Evolutionary conservation across 2,797 vertebrate genomes (phyloP).

Genomic region (Rhynchonycteris naso): DNA sequence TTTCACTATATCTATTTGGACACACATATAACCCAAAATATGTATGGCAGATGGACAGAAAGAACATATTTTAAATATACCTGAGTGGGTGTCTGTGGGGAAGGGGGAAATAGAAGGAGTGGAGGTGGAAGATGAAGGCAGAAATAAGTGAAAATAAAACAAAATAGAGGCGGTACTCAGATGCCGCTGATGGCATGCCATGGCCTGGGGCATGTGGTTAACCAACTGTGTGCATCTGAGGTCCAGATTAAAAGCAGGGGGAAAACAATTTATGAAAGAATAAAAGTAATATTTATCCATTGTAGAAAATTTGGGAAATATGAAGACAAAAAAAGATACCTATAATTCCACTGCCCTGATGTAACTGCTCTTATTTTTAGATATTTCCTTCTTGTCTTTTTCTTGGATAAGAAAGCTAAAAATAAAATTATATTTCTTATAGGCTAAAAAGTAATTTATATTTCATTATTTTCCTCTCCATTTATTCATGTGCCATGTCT

Average conservation of each 20-base stretch:
- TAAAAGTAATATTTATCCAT: neutral
- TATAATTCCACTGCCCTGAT: neutral
- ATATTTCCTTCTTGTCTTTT: neutral
- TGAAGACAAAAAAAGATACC: neutral
- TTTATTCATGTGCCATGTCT: neutral
- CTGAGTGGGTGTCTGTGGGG: slow-evolving; percentile 64
- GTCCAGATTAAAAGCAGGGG: neutral
- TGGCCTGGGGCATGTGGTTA: neutral
- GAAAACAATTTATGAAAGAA: neutral
- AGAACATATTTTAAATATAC: slow-evolving; percentile 76
- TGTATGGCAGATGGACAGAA: slow-evolving; percentile 72
- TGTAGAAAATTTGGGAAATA: neutral
- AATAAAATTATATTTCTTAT: too few relatives aligned
- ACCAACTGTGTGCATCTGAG: neutral
- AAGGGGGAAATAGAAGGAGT: neutral
- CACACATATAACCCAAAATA: slow-evolving; percentile 62
- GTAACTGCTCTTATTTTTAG: neutral
- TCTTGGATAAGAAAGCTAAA: too few relatives aligned
- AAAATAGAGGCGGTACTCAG: neutral
- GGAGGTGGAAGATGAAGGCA: neutral
- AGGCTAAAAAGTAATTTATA: too few relatives aligned
- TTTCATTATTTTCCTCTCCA: neutral
- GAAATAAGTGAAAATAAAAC: slow-evolving; percentile 41
- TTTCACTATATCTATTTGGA: slow-evolving; percentile 59
- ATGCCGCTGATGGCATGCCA: accelerated